Evolutionary conservation across 1,140 invertebrate genomes (phyloP).

Genomic region (Nephila pilipes): DNA sequence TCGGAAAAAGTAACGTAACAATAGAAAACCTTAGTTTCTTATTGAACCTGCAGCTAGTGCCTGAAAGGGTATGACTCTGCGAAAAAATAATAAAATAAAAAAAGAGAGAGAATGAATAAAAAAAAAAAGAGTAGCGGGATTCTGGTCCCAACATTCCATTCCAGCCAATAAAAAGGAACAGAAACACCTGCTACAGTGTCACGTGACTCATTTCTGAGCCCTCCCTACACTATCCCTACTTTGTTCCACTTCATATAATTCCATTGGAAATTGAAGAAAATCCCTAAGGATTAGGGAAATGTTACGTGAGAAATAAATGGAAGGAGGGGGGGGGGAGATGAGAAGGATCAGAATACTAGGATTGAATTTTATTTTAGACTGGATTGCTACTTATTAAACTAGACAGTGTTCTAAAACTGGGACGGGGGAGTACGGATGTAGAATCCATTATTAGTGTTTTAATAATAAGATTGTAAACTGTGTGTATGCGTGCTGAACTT

Average conservation of each 20-base stretch:
- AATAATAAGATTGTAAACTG: not conserved
- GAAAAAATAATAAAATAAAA: constrained; percentile 53
- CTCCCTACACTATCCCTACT: constrained; percentile 26
- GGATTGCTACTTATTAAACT: not conserved
- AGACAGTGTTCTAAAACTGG: not conserved
- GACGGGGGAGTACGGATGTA: not conserved
- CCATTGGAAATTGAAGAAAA: constrained; percentile 76
- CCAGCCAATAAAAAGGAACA: constrained; percentile 72
- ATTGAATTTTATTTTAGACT: constrained; percentile 27
- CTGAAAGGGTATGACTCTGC: constrained; percentile 51
- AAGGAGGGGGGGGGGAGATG: not conserved
- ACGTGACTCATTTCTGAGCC: constrained; percentile 72
- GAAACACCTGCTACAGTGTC: constrained; percentile 75
- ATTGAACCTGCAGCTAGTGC: constrained; percentile 52
- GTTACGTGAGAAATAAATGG: constrained; percentile 70
- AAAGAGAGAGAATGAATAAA: constrained; percentile 27
- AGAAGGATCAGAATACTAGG: not conserved
- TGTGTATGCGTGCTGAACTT: too few relatives aligned
- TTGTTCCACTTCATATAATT: constrained; percentile 76
- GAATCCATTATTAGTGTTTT: not conserved
- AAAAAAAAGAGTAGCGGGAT: constrained; percentile 49
- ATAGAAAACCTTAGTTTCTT: constrained; percentile 67
- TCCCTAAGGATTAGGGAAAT: constrained; percentile 74
- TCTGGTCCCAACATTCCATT: constrained; percentile 72
- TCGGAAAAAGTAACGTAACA: constrained; percentile 43